Conservation (phyloP, 2,888 invertebrate genomes). For the Platerodrilus igneus region DNA sequence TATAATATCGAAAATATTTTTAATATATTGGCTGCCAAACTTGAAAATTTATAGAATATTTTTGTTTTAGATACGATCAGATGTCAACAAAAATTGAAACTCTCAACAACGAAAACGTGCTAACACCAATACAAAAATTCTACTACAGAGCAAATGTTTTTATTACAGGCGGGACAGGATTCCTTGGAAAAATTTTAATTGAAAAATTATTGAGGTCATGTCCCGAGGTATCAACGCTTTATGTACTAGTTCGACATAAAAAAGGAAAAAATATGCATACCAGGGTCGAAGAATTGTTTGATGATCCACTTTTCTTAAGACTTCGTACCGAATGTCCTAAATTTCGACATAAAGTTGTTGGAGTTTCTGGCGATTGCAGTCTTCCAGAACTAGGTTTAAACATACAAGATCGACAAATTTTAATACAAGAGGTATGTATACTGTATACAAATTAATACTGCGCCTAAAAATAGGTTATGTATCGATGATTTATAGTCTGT, state of each 20-base stretch:
- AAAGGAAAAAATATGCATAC: conserved; percentile 61
- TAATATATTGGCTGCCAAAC: neutral
- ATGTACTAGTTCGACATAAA: conserved; percentile 55
- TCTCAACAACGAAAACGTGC: conserved; percentile 7
- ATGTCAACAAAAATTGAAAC: conserved; percentile 17
- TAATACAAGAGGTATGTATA: conserved; percentile 49
- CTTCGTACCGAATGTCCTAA: conserved; percentile 57
- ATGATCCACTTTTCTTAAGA: conserved; percentile 59
- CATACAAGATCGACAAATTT: conserved; percentile 51
- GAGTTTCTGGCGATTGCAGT: conserved; percentile 56
- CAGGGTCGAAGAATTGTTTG: conserved; percentile 63
- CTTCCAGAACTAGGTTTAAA: conserved; percentile 58
- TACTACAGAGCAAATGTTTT: conserved; percentile 41
- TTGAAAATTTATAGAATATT: conserved; percentile 6
- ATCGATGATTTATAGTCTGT: neutral
- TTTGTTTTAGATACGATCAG: conserved; percentile 8
- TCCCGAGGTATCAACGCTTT: conserved; percentile 52
- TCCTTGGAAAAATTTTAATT: conserved; percentile 53
- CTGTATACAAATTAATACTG: neutral
- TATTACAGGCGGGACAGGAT: conserved; percentile 53
- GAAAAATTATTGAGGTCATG: conserved; percentile 59
- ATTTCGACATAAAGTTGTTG: conserved; percentile 56
- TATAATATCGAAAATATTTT: too few relatives aligned
- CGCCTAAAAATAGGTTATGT: too few relatives aligned
- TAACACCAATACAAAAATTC: conserved; percentile 40